Conservation (phyloP, 2,797 vertebrate genomes). For the Leptodactylus fallax region DNA sequence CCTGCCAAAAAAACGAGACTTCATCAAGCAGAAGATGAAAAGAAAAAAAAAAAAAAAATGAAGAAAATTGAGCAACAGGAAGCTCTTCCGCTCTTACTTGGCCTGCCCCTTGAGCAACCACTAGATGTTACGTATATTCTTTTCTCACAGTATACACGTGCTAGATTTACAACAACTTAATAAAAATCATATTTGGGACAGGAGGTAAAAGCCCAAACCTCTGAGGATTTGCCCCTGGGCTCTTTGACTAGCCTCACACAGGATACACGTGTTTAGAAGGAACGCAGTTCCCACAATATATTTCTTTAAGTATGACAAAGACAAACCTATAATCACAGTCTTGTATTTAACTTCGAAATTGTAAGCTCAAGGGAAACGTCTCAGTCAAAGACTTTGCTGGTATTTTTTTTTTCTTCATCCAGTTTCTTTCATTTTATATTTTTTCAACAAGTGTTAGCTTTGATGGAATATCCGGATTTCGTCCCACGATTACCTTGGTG, state of each 20-base stretch:
- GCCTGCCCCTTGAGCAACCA: background rate
- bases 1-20: background rate
- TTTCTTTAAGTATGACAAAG: background rate
- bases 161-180: background rate
- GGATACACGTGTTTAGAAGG: background rate
- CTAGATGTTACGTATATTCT: background rate
- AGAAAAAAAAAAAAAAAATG: background rate
- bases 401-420: no score
- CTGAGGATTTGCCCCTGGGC: background rate
- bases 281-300: background rate
- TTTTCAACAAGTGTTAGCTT: no score
- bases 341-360: background rate
- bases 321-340: background rate
- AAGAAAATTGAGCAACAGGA: slow-evolving; percentile 26
- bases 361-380: background rate
- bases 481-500: no score
- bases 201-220: background rate
- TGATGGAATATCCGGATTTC: no score
- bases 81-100: background rate
- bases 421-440: no score
- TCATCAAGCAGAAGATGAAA: background rate
- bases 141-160: slow-evolving; percentile 4
- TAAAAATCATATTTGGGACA: background rate
- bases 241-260: background rate
- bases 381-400: no score